Percentiles rank a stretch among this genome's conserved stretches.
phyloP scores from a whole-genome alignment of 2,113 vertebrate species.

The Nyctibius bracteatus region DNA sequence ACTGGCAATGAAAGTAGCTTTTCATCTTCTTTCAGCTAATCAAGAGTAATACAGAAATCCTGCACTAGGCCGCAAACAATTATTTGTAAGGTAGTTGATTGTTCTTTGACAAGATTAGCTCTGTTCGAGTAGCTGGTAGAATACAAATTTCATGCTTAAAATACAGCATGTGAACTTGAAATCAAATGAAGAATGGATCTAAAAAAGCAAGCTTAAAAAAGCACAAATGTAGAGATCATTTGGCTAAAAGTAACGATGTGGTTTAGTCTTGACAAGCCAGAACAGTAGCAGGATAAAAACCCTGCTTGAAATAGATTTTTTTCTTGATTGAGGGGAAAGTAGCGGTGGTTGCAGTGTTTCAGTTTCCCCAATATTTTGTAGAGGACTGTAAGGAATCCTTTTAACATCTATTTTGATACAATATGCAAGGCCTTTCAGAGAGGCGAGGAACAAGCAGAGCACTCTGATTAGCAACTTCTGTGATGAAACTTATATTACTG shows the following conservation, averaged over 20 bases:
- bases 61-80: not conserved
- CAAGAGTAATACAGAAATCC: not conserved
- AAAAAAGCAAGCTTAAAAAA: not conserved
- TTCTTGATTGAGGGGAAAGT: not conserved
- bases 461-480: not conserved
- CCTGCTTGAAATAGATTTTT: not conserved
- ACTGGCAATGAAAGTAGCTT: not conserved
- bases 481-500: not conserved
- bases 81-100: not conserved
- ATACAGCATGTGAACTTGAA: not conserved
- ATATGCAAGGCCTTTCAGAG: not conserved
- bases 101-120: not conserved
- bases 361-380: not conserved
- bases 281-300: not conserved
- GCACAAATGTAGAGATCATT: not conserved
- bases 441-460: not conserved
- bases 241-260: not conserved
- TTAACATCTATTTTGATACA: not conserved
- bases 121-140: not conserved
- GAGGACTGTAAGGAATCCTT: not conserved
- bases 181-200: not conserved
- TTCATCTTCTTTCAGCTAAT: not conserved
- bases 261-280: not conserved
- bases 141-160: not conserved
- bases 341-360: not conserved